Evolutionary conservation across 2,797 vertebrate species (phyloP).

Genomic region (Linurgus olivaceus): DNA sequence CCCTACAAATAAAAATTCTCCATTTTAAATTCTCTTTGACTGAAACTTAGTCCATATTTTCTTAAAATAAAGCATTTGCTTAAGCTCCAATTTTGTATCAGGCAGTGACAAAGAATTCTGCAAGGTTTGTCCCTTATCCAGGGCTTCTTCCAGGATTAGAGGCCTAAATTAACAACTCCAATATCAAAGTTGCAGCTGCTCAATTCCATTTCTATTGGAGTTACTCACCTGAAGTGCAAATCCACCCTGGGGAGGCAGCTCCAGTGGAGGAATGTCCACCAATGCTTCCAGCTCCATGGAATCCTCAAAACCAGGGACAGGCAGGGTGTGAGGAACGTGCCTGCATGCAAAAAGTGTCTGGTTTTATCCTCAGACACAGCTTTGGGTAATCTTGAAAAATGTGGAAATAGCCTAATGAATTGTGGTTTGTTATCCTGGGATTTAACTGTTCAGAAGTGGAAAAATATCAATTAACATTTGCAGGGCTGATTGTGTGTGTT

Average conservation of each 20-base stretch:
- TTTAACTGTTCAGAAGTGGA: slow-evolving; percentile 22
- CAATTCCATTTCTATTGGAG: background rate
- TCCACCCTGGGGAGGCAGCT: background rate
- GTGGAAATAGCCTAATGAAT: slow-evolving; percentile 26
- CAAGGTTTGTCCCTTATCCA: background rate
- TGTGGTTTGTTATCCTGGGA: slow-evolving; percentile 7
- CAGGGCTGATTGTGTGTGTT: background rate
- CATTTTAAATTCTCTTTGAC: background rate
- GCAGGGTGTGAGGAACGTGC: background rate
- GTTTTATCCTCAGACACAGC: background rate
- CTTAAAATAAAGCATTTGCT: background rate
- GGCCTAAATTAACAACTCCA: background rate
- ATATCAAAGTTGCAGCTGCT: background rate
- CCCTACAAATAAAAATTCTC: background rate
- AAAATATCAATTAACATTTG: slow-evolving; percentile 56
- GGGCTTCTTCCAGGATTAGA: background rate
- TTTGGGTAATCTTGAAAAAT: slow-evolving; percentile 4
- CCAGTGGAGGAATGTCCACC: background rate
- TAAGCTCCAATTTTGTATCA: background rate
- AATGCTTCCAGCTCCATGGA: background rate
- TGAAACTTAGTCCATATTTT: background rate
- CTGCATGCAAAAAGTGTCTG: background rate
- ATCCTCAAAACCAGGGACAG: background rate
- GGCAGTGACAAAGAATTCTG: background rate
- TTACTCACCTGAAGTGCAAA: background rate